A percentile compares a stretch with the other conserved stretches of the same genome.
These are phyloP conservation scores for Speoplatyrhinus poulsoni DNA, from an alignment of 2,113 vertebrate genomes.

Conservation along the genomic window DNA sequence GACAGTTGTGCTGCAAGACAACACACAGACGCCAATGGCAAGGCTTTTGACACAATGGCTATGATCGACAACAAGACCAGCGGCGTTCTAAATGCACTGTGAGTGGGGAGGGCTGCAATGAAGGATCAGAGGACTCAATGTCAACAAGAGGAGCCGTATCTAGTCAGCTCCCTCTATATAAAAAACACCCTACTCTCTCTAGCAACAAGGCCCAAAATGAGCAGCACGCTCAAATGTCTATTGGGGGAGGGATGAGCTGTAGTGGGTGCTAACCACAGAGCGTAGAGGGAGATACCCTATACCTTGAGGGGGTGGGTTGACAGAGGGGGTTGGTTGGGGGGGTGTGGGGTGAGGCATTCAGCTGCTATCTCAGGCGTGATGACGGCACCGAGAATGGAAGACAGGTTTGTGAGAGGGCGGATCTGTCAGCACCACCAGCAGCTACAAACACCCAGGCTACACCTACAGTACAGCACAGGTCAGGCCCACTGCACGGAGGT, in stretches of 20 bases:
- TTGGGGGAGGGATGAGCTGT: conserved; percentile 25
- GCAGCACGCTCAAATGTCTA: conserved; percentile 63
- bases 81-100: not conserved
- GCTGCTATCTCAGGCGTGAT: conserved; percentile 65
- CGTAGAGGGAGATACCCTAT: conserved; percentile 61
- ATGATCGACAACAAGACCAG: no score
- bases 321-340: conserved; percentile 26
- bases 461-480: conserved; percentile 34
- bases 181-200: conserved; percentile 70
- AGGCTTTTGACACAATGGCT: no score
- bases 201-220: conserved; percentile 78
- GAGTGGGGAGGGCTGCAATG: conserved; percentile 48
- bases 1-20: conserved; percentile 88
- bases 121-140: conserved; percentile 49
- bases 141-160: conserved; percentile 54
- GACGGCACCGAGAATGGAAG: conserved; percentile 67
- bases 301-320: conserved; percentile 47
- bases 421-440: conserved; percentile 73
- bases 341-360: conserved; percentile 45
- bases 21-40: conserved; percentile 4
- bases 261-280: conserved; percentile 41
- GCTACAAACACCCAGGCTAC: conserved; percentile 48
- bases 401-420: conserved; percentile 53
- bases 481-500: conserved; percentile 17
- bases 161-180: conserved; percentile 41